Base-by-base conservation (phyloP, 1,140 invertebrate genomes). In the Rhopalosiphum maidis region DNA sequence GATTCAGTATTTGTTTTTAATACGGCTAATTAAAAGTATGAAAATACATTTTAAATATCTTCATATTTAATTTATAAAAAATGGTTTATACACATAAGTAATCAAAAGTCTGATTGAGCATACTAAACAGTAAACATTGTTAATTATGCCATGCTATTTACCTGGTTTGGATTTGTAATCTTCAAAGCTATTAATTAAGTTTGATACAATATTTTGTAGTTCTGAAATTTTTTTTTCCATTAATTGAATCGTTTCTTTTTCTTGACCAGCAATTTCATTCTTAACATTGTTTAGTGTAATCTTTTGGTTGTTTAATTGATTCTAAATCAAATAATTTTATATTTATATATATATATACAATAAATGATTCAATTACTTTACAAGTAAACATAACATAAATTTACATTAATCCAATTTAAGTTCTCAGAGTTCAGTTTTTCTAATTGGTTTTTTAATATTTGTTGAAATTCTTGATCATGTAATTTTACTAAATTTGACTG, bases 341-440 rank as follows among this genome's bases (percentile, higher is more conserved):
- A n/a, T 18, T 18, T 77, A 30, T 30, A 30, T 25, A 23, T 25
- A 85, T 15, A 23, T 41, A 43, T 43, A 85, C 83, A 41, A 43
- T 85, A 85, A 23, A 25, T 43, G 3, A 85, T 85, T 30, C 23
- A 41, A 43, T 41, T 25, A 43, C 23, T 18, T 68, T 37, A 25
- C 23, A 91, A 68, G 35, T 77, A 60, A 15, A 87, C 1, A 46
- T n/a, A 88, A 88, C 4, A 89, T 30, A 55, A 83, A 92, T 54
- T 85, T 86, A 93, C 91, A 93, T 93, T 86, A n/a, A 93, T 93
- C 91, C 91, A 93, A 85, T 85, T 93, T 55, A 93, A 93, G 48
- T 93, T 93, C 30, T 93, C 91, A 18, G 91, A 55, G n/a, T 93
- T 93, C 37, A 93, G 85, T n/a, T 93, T 51, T 85, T 93, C n/a